These are phyloP conservation scores for Chrysoperla carnea DNA, from an alignment of 1,140 invertebrate genomes.

Conservation along the genomic window DNA sequence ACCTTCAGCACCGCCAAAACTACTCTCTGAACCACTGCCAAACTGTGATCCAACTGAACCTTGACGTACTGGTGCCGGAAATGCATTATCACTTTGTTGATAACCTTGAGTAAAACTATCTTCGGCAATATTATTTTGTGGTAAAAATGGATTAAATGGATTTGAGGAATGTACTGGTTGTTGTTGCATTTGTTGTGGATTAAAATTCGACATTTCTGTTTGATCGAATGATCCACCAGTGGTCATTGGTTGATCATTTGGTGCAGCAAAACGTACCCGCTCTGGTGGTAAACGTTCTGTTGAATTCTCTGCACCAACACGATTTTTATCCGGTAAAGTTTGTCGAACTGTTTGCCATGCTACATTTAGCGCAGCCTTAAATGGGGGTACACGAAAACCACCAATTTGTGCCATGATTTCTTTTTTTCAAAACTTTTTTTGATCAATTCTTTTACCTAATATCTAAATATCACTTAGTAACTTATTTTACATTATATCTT, in stretches of 20 bases:
- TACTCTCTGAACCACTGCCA: neutral
- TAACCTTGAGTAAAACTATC: slow-evolving; percentile 14
- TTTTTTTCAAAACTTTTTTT: no score
- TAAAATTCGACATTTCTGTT: slow-evolving; percentile 37
- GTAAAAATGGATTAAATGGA: slow-evolving; percentile 12
- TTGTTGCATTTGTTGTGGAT: slow-evolving; percentile 35
- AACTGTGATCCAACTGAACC: slow-evolving; percentile 19
- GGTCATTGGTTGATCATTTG: slow-evolving; percentile 16
- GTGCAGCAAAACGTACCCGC: slow-evolving; percentile 28
- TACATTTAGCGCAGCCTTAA: slow-evolving; percentile 56
- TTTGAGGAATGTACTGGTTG: slow-evolving; percentile 15
- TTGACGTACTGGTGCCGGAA: slow-evolving; percentile 28
- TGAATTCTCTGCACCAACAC: slow-evolving; percentile 18
- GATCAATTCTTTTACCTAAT: no score
- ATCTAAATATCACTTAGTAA: no score
- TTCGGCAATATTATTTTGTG: slow-evolving; percentile 2
- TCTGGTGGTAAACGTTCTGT: slow-evolving; percentile 13
- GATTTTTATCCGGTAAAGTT: slow-evolving; percentile 47
- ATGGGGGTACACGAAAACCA: slow-evolving; percentile 43
- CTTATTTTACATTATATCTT: no score
- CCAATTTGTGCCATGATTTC: slow-evolving; percentile 34
- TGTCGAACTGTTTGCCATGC: slow-evolving; percentile 62
- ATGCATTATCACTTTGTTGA: slow-evolving; percentile 26
- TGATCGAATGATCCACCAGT: slow-evolving; percentile 16
- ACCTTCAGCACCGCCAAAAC: neutral